Percentiles rank a stretch among this genome's conserved stretches.
These are phyloP conservation scores for Malurus alboscapulatus DNA, from an alignment of 2,113 vertebrate species.

Conservation along the genomic window DNA sequence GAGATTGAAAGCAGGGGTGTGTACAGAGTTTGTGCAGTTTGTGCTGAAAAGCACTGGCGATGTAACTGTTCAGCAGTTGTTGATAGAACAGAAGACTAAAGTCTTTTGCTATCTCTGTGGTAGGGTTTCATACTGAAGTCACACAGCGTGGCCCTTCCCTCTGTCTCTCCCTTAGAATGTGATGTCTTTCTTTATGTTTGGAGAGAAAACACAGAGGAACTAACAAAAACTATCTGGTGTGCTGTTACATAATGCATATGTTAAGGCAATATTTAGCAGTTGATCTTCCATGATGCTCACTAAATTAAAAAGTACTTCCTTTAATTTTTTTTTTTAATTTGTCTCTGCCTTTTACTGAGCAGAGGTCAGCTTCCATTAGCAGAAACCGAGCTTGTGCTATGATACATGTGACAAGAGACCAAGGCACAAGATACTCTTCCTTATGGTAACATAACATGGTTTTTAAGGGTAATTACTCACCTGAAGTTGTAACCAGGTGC, in stretches of 20 bases:
- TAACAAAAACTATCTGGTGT: not conserved
- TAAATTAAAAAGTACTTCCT: not conserved
- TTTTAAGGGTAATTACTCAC: not conserved
- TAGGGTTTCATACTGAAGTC: not conserved
- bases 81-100: not conserved
- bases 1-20: not conserved
- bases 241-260: not conserved
- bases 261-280: not conserved
- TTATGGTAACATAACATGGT: not conserved
- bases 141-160: not conserved
- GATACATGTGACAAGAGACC: not conserved
- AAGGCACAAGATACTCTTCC: not conserved
- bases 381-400: not conserved
- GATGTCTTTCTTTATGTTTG: not conserved
- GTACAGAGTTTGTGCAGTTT: not conserved
- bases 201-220: not conserved
- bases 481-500: not conserved
- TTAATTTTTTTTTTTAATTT: not conserved
- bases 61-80: not conserved
- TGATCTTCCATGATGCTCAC: not conserved
- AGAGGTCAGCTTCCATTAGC: not conserved
- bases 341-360: not conserved
- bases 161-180: not conserved
- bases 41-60: not conserved
- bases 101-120: fast-evolving